Base-by-base conservation (phyloP, 2,888 invertebrate genomes). In the Bellardia pandia region DNA sequence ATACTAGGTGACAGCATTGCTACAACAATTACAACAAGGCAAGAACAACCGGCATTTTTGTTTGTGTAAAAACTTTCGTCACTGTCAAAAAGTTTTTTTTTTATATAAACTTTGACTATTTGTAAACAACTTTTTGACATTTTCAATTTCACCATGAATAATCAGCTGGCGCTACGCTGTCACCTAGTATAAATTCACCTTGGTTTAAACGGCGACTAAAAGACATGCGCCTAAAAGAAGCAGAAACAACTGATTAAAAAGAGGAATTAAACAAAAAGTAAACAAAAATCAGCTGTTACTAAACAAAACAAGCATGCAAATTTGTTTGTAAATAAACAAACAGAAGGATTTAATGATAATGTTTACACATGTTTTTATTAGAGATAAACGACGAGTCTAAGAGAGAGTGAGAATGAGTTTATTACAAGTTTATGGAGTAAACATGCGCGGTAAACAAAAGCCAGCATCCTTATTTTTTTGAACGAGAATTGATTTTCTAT, bases 261-360 rank as follows among this genome's bases (percentile, higher is more conserved):
- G 56, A n/a, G 1, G n/a, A 62, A 0, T 14, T 0, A 23, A 9
- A 2, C 14, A 45, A 68, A 77, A 68, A 40, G 16, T 86, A 74
- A 88, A 83, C 77, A 88, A 86, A 77, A 72, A 83, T 62, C 88
- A 88, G 88, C 88, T 88, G 88, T 14, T n/a, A 16, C 0, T 33
- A 66, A 64, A 79, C 71, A 78, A 82, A 79, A 68, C 53, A 45
- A 69, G 76, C 74, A 64, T 60, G 58, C 23, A 53, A 33, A 23
- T 23, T 23, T 42, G 13, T 33, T 75, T 80, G 85, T 83, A 85
- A 85, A 85, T 83, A 85, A 85, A 85, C 85, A 88, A 85, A 60
- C 1, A 13, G 0, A 64, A 76, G 53, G 51, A n/a, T n/a, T 40
- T 13, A 40, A n/a, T 3, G 6, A 64, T 23, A 16, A 16, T 77